Percentiles rank a stretch among this genome's conserved stretches.
phyloP scores from a whole-genome alignment of 1,140 invertebrate genomes.

The Planococcus citri region DNA sequence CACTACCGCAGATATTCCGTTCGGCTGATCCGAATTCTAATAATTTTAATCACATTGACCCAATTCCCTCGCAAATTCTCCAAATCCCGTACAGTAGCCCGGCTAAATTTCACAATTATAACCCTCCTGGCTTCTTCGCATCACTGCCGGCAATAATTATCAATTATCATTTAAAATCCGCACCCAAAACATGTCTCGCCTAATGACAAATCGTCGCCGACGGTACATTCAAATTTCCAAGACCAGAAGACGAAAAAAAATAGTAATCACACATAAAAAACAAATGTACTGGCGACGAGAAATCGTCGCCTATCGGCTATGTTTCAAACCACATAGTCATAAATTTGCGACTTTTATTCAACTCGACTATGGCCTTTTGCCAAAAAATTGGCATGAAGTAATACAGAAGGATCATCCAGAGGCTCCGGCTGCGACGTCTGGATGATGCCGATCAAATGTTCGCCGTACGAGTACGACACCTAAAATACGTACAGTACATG shows the following conservation, averaged over 20 bases:
- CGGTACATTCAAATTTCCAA: background rate
- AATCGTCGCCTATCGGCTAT: background rate
- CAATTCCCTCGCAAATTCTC: no score
- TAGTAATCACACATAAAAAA: background rate
- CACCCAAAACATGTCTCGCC: no score
- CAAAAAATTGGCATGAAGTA: background rate
- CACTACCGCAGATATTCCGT: no score
- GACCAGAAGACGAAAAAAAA: background rate
- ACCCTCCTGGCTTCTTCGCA: no score
- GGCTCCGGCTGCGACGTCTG: background rate
- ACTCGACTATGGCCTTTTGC: background rate
- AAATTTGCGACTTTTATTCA: slow-evolving; percentile 8
- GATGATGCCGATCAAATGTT: background rate
- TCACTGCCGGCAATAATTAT: no score
- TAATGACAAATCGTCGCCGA: background rate
- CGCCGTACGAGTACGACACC: no score
- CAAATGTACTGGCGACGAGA: background rate
- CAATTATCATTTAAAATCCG: no score
- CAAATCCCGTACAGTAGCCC: no score
- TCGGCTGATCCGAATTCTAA: no score
- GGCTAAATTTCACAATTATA: no score
- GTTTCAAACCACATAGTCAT: background rate
- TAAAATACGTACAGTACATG: no score
- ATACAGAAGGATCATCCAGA: background rate
- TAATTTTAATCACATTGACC: no score